Percentiles rank a stretch among this genome's conserved stretches.
These are phyloP conservation scores for Sebastes nivosus DNA, from an alignment of 2,797 vertebrate genomes.

Conservation along the genomic window DNA sequence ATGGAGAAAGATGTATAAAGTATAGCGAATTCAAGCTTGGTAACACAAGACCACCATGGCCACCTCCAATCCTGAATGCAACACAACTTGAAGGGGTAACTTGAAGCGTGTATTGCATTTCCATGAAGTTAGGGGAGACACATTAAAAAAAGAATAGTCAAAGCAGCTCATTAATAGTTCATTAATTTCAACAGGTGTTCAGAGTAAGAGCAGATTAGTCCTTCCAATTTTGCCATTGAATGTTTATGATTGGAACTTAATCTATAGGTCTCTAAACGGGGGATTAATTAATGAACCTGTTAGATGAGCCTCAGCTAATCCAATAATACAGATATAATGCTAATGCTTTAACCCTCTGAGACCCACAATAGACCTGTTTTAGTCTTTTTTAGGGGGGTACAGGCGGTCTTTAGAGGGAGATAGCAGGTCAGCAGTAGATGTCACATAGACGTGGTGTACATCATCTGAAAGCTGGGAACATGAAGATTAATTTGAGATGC, in stretches of 20 bases:
- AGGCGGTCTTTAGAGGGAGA: no score
- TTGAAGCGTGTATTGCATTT: neutral
- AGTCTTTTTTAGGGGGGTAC: no score
- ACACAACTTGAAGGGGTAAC: neutral
- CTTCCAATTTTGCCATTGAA: constrained; percentile 16
- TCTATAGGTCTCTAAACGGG: neutral
- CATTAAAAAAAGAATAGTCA: no score
- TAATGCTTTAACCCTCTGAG: no score
- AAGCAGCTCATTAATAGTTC: no score
- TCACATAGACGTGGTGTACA: no score
- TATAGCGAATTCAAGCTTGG: neutral
- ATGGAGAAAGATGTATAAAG: neutral
- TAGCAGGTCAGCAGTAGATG: no score
- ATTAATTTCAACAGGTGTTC: neutral
- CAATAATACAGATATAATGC: neutral
- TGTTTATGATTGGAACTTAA: constrained; percentile 2
- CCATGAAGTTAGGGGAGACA: no score
- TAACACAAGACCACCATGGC: neutral
- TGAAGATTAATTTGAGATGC: no score
- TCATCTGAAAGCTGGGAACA: no score
- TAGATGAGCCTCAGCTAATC: neutral
- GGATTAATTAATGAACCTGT: neutral
- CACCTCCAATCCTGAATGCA: neutral
- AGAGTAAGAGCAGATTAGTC: neutral
- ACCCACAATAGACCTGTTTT: no score